phyloP scores from a whole-genome alignment of 2,797 vertebrate genomes.

The Sciaenops ocellatus region DNA sequence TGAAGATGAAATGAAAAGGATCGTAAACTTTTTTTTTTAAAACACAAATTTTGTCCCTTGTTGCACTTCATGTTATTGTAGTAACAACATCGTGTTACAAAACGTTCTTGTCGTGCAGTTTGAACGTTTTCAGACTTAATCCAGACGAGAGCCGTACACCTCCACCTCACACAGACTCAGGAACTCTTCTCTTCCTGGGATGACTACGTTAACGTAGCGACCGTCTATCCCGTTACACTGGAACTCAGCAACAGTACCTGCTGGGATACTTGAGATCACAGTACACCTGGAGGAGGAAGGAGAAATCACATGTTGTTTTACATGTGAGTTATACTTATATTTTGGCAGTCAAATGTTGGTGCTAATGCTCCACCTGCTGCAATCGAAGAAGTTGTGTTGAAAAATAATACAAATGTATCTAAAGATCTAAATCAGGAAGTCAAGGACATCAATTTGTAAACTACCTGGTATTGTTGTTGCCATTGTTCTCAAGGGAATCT shows the following conservation, averaged over 20 bases:
- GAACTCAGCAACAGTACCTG: neutral
- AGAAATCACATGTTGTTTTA: neutral
- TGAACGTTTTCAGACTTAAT: no score
- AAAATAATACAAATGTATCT: neutral
- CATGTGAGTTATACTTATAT: neutral
- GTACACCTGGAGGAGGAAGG: neutral
- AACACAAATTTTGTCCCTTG: no score
- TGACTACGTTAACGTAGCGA: constrained; percentile 5
- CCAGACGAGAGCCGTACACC: no score
- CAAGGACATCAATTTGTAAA: no score
- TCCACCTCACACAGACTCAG: no score
- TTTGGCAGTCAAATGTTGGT: no score
- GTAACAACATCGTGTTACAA: neutral
- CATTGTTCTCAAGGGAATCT: constrained; percentile 62
- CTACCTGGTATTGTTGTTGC: constrained; percentile 73
- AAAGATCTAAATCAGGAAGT: no score
- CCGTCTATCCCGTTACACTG: constrained; percentile 7
- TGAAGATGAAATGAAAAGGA: no score
- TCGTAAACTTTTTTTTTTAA: no score
- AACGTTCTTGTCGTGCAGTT: neutral
- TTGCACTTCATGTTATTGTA: no score
- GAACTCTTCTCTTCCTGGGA: neutral
- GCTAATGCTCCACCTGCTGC: neutral
- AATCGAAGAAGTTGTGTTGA: no score
- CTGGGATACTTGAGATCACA: neutral